Percentiles rank a stretch among this genome's conserved stretches.
Evolutionary conservation across 2,888 invertebrate species (phyloP).

Genomic region (Amitus sp.): DNA sequence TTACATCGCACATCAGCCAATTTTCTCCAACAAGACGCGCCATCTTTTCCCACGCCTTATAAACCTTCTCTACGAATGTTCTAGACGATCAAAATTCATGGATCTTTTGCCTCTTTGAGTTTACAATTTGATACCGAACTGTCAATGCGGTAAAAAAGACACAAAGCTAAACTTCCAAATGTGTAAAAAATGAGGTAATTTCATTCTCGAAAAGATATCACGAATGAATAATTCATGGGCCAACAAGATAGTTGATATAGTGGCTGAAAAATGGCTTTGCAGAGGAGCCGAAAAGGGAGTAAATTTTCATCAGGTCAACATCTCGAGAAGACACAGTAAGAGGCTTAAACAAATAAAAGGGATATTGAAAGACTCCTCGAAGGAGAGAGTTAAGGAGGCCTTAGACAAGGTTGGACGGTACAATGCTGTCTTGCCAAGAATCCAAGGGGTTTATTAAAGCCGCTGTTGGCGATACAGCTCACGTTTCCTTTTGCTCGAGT

Average conservation of each 20-base stretch:
- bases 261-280: background rate
- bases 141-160: too few species aligned
- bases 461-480: conserved; percentile 64
- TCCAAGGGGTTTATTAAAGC: conserved; percentile 63
- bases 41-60: too few species aligned
- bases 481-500: conserved; percentile 58
- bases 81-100: too few species aligned
- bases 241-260: background rate
- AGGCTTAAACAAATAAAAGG: conserved; percentile 59
- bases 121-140: too few species aligned
- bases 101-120: too few species aligned
- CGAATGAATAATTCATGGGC: too few species aligned
- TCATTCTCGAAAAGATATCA: too few species aligned
- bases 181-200: too few species aligned
- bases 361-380: conserved; percentile 58
- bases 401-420: conserved; percentile 51
- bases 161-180: too few species aligned
- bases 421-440: conserved; percentile 61
- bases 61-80: too few species aligned
- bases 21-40: too few species aligned
- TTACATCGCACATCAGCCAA: too few species aligned
- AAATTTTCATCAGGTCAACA: conserved; percentile 56
- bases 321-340: conserved; percentile 58
- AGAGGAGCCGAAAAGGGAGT: conserved; percentile 15
- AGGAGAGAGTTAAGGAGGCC: conserved; percentile 39